Evolutionary conservation across 1,140 invertebrate species (phyloP), one percentile per base, ranked within the genome.

Genomic region (Zophobas morio): DNA sequence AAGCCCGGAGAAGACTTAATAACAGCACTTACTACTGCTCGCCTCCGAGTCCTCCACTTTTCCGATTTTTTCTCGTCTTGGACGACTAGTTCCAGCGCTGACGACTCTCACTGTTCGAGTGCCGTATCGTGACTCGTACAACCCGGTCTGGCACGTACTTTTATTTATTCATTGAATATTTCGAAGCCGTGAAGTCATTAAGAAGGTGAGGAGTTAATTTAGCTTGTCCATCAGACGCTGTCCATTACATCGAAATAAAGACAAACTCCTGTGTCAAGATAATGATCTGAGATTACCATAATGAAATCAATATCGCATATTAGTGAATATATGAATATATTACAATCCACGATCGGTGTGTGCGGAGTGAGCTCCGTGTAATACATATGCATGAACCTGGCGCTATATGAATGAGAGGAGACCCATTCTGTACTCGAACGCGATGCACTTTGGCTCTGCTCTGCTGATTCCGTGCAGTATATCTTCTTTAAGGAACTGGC

Each of bases 231-330:
- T 81, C 77, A 81, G 54, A 70, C 40, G 78, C 71, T 57, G 72
- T 57, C 49, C 56, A 74, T 60, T 56, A 75, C 63, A 76, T 40
- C 53, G 71, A 75, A 80, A 84, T 82, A 82, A 81, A 84, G 79
- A 82, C 81, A 80, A 82, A 84, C 79, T 81, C 76, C 71, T 77
- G 80, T 82, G 82, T 84, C 83, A 82, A 84, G 83, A 84, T 84
- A 84, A 83, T 81, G 78, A 84, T 83, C 82, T 75, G 35, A 75
- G 79, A 84, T 84, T 84, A 84, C 82, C 83, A 84, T 84, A 84
- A 84, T 83, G 83, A 84, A 84, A 84, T 84, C 83, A 84, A 84
- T 84, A 84, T 82, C 80, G 82, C 82, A 81, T 84, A 83, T 84
- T 83, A 84, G 82, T 84, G 83, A 84, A 84, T 84, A 84, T 82